Percentiles rank a stretch among this genome's conserved stretches.
Conservation (phyloP, 2,797 vertebrate species). For the Tapera naevia region DNA sequence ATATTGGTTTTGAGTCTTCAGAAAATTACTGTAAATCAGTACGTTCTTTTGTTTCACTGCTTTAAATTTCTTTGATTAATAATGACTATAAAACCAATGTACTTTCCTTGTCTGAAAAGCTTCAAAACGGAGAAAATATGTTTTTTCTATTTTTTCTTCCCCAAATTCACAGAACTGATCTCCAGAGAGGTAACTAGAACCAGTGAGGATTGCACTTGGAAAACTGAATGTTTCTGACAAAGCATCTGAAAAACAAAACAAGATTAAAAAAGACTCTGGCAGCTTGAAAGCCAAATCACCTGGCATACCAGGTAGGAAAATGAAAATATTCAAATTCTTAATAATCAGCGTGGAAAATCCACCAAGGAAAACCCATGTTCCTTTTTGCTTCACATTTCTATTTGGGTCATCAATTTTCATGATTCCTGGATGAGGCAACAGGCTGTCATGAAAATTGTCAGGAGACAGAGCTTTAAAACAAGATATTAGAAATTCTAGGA, state of each 20-base stretch:
- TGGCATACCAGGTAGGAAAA: background rate
- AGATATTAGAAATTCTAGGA: conserved; percentile 44
- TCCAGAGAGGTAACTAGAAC: background rate
- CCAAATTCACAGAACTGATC: background rate
- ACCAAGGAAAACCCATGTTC: background rate
- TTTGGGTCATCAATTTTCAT: background rate
- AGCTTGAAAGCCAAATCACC: background rate
- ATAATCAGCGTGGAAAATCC: background rate
- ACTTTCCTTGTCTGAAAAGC: background rate
- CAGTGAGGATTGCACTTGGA: background rate
- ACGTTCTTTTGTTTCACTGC: background rate
- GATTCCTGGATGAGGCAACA: background rate
- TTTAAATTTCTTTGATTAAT: background rate
- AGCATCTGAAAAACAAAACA: background rate
- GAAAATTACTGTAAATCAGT: background rate
- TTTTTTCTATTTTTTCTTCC: background rate
- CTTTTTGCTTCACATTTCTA: background rate
- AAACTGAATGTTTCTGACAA: background rate
- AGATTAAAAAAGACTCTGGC: background rate
- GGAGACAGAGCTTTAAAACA: conserved; percentile 28
- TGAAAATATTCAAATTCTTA: conserved; percentile 8
- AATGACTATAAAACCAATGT: background rate
- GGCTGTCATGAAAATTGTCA: background rate
- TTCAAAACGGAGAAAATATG: background rate
- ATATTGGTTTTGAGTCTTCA: background rate